Evolutionary conservation across 92 coral and sea anemone species (phyloP).

Genomic region (Galaxea fascicularis): DNA sequence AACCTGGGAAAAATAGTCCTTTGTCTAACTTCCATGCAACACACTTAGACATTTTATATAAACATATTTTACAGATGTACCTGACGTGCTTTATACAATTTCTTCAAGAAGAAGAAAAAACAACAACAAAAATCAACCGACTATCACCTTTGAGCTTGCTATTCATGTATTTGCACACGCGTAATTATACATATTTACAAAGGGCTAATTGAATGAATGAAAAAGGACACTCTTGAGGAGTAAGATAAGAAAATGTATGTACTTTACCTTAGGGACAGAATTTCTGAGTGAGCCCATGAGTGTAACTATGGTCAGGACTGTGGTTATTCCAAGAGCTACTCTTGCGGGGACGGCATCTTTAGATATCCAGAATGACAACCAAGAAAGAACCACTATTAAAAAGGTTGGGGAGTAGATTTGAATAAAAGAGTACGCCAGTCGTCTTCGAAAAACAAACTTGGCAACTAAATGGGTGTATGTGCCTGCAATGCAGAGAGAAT

Average conservation of each 20-base stretch:
- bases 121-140: no score
- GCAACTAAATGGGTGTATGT: slow-evolving; percentile 84
- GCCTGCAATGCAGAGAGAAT: slow-evolving; percentile 41
- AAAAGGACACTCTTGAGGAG: no score
- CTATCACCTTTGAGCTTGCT: no score
- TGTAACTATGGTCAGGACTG: slow-evolving; percentile 90
- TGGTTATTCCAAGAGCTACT: slow-evolving; percentile 88
- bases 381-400: slow-evolving; percentile 85
- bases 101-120: no score
- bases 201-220: no score
- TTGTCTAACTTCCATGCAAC: neutral
- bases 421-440: slow-evolving; percentile 89
- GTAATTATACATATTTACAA: no score
- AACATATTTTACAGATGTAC: no score
- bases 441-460: slow-evolving; percentile 80
- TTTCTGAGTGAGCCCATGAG: slow-evolving; percentile 88
- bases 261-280: slow-evolving; percentile 84
- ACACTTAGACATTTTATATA: neutral
- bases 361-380: slow-evolving; percentile 93
- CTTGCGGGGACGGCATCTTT: slow-evolving; percentile 94
- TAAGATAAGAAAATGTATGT: neutral
- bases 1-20: slow-evolving; percentile 48
- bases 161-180: no score
- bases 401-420: slow-evolving; percentile 93
- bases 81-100: no score